These are phyloP conservation scores for Eugnorisma glareosa DNA, from an alignment of 2,888 invertebrate species.

Conservation along the genomic window DNA sequence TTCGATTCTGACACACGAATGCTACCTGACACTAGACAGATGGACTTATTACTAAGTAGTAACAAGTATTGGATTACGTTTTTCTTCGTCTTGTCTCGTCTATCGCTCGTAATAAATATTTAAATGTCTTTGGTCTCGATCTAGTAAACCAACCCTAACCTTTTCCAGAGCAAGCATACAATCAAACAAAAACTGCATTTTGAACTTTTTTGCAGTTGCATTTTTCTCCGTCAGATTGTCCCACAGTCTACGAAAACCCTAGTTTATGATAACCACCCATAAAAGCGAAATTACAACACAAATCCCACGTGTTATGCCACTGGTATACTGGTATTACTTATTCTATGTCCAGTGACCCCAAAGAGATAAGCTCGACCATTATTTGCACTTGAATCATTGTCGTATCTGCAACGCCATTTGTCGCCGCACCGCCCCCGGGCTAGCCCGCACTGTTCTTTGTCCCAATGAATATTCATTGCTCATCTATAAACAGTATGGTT, in stretches of 20 bases:
- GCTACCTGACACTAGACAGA: no score
- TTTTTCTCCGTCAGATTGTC: not conserved
- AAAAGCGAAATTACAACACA: conserved; percentile 21
- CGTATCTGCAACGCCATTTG: conserved; percentile 78
- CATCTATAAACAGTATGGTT: conserved; percentile 68
- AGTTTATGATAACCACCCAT: not conserved
- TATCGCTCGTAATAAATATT: no score
- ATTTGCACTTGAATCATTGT: conserved; percentile 82
- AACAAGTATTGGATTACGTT: no score
- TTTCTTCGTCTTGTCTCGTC: no score
- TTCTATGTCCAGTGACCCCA: conserved; percentile 70
- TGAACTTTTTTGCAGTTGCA: not conserved
- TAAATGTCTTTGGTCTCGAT: not conserved
- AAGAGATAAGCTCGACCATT: conserved; percentile 77
- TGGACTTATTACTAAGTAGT: no score
- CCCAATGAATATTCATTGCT: conserved; percentile 80
- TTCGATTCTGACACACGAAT: no score
- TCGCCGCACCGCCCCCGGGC: conserved; percentile 66
- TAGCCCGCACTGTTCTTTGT: conserved; percentile 70
- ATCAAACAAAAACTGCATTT: conserved; percentile 8
- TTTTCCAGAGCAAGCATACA: not conserved
- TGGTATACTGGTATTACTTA: conserved; percentile 62
- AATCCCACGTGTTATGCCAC: conserved; percentile 50
- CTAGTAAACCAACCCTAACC: not conserved
- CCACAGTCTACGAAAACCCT: not conserved